Evolutionary conservation across 2,888 invertebrate species (phyloP), one percentile per base, ranked within the genome.

Genomic region (Pyrochroa serraticornis): DNA sequence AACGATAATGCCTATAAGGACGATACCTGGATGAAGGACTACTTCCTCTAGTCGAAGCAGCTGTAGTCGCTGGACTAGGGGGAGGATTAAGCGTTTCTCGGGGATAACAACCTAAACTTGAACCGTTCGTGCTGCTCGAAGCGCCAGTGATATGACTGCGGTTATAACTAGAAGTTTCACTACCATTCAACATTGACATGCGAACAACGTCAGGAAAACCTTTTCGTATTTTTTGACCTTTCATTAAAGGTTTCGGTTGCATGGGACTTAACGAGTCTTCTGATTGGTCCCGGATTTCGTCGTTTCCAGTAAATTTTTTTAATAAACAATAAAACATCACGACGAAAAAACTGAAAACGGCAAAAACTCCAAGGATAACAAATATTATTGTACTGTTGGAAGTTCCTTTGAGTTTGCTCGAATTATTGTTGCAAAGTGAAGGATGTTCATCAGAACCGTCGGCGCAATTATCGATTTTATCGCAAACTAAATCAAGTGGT

Each of bases 41-140:
- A 60, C 82, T 83, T 32, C 76, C 78, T 52, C 80, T 65, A 3
- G 83, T 84, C 1, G 84, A 84, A 44, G 83, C 82, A 0, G 86
- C 87, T 0, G 92, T 90, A 0, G 90, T 88, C 8, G 94, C 93
- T 0, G 95, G 95, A 76, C 90, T 91, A 1, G 95, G 95, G 9
- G 95, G 95, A 34, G 95, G 95, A 81, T 95, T 95, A 34, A 93
- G 83, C 0, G 91, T 91, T 73, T 92, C 92, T 52, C 88, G 85
- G n/a, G 95, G 93, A 80, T 93, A 93, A 47, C 83, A 81, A 1
- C 79, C 80, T 6, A 70, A 59, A 58, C 74, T 75, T 31, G 81
- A 87, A 65, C 84, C 85, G 66, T 87, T 85, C 13, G 86, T 88
- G 65, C 87, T 89, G 69, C 89, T 88, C 0, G 90, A 90, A 13